Evolutionary conservation across 2,888 invertebrate species (phyloP).

Genomic region (Eutolmus rufibarbis): DNA sequence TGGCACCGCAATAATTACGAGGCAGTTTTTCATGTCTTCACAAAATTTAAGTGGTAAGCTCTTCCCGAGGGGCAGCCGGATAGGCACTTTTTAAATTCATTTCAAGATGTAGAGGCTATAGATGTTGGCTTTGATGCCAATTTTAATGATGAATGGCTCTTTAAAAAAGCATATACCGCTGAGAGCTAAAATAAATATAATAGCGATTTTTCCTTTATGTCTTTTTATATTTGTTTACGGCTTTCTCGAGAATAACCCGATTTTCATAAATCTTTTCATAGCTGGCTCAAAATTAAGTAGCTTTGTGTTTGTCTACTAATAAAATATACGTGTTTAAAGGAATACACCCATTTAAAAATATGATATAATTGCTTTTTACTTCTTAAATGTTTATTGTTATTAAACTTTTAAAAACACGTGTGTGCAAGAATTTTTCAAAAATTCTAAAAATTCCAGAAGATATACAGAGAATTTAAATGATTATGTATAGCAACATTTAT

Average conservation of each 20-base stretch:
- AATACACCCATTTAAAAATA: too few species aligned
- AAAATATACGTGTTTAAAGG: neutral
- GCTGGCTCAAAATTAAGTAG: neutral
- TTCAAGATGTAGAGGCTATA: neutral
- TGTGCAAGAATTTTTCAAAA: too few species aligned
- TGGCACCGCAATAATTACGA: neutral
- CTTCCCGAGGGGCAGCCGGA: neutral
- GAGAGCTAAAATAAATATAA: neutral
- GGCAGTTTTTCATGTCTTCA: neutral
- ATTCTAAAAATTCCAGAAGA: too few species aligned
- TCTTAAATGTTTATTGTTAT: too few species aligned
- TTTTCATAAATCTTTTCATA: neutral
- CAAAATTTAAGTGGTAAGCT: neutral
- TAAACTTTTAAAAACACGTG: too few species aligned
- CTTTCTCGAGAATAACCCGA: neutral
- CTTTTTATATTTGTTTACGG: neutral
- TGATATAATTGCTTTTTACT: too few species aligned
- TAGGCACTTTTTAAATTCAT: neutral
- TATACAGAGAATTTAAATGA: too few species aligned
- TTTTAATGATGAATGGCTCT: neutral
- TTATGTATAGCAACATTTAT: too few species aligned
- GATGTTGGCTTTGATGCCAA: neutral
- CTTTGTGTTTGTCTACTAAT: neutral
- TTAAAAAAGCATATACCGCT: neutral
- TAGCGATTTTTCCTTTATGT: neutral